Percentiles rank a stretch among this genome's conserved stretches.
These are phyloP conservation scores for Thalassaphorura encarpata DNA, from an alignment of 1,140 invertebrate genomes.

Conservation along the genomic window DNA sequence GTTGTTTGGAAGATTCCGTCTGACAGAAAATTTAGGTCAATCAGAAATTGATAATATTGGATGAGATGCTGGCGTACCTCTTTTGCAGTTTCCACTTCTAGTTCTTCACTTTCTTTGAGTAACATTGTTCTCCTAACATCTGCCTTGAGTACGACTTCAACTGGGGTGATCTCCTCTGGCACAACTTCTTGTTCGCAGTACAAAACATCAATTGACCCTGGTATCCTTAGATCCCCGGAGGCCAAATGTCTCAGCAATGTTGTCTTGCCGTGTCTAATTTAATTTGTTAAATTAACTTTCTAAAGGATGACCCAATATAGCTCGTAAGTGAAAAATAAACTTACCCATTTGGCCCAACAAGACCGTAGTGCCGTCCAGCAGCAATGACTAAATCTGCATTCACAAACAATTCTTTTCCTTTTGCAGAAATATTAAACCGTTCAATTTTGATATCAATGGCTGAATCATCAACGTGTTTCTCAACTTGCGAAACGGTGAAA, in stretches of 20 bases:
- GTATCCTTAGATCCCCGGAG: conserved; percentile 77
- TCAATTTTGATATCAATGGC: conserved; percentile 98
- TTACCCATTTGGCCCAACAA: conserved; percentile 96
- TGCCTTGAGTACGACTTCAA: conserved; percentile 83
- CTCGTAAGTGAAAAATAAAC: too few species aligned
- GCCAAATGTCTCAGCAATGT: conserved; percentile 90
- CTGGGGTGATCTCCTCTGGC: conserved; percentile 81
- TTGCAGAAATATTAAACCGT: conserved; percentile 95
- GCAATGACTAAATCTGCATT: conserved; percentile 94
- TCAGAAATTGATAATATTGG: background rate
- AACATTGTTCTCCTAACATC: conserved; percentile 78
- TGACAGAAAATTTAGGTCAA: background rate
- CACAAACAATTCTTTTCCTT: conserved; percentile 94
- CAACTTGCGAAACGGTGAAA: conserved; percentile 92
- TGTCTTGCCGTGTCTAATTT: conserved; percentile 81
- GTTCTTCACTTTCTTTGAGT: conserved; percentile 67
- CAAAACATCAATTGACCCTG: conserved; percentile 92
- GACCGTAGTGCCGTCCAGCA: conserved; percentile 84
- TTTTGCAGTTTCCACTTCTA: conserved; percentile 50
- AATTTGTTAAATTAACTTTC: conserved; percentile 11
- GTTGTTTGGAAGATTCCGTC: conserved; percentile 16
- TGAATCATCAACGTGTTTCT: conserved; percentile 80
- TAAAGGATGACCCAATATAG: conserved; percentile 6
- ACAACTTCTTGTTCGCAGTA: conserved; percentile 98
- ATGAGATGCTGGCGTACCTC: conserved; percentile 12